phyloP scores from a whole-genome alignment of 2,113 vertebrate genomes.

The human (Homo sapiens) region DNA sequence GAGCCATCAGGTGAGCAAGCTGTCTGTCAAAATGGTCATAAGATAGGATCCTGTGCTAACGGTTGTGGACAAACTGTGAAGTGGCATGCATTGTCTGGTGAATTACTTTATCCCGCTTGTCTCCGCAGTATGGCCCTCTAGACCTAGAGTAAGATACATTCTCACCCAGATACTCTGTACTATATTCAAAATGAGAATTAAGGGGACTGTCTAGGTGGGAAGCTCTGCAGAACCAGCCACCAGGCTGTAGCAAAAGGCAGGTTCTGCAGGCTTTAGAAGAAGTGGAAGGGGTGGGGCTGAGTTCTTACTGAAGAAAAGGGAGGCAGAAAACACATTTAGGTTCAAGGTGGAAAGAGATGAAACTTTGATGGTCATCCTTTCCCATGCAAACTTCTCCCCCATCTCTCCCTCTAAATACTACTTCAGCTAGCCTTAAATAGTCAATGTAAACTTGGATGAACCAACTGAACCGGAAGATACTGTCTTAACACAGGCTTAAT shows the following conservation, averaged over 20 bases:
- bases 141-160: neutral
- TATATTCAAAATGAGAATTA: neutral
- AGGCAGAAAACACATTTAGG: neutral
- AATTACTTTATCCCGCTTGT: neutral
- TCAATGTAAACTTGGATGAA: neutral
- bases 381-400: neutral
- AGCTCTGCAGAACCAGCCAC: neutral
- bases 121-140: neutral
- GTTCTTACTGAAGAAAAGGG: neutral
- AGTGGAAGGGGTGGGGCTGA: neutral
- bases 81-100: too few species aligned
- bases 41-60: neutral
- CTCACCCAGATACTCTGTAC: neutral
- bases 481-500: neutral
- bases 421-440: neutral
- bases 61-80: neutral
- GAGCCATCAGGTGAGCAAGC: neutral
- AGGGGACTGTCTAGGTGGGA: neutral
- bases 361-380: neutral
- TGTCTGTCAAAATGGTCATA: neutral
- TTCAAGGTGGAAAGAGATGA: neutral
- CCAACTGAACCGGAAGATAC: neutral
- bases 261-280: neutral
- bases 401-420: neutral
- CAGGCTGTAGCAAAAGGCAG: neutral